A percentile compares a stretch with the other conserved stretches of the same genome.
phyloP scores from a whole-genome alignment of 2,888 invertebrate genomes.

The Drosophila histrio region DNA sequence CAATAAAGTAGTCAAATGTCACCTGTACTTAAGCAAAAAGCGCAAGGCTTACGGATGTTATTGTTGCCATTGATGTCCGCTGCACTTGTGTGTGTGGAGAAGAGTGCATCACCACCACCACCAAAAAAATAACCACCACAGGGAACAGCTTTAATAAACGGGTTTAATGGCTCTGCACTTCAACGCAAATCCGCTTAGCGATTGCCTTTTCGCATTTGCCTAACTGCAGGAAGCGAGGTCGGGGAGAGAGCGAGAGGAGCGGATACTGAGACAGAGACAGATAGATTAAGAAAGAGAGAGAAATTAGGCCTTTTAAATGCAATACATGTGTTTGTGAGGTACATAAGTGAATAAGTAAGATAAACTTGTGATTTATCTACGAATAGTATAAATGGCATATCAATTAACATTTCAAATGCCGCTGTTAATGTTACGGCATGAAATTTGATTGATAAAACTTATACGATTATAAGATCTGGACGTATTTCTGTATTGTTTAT shows the following conservation, averaged over 20 bases:
- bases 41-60: constrained; percentile 51
- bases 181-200: constrained; percentile 68
- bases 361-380: constrained; percentile 12
- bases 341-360: constrained; percentile 11
- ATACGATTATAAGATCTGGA: too few relatives aligned
- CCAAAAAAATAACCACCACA: not conserved
- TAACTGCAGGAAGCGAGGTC: not conserved
- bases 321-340: constrained; percentile 15
- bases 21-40: constrained; percentile 63
- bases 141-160: constrained; percentile 23
- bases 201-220: constrained; percentile 25
- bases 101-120: not conserved
- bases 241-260: not conserved
- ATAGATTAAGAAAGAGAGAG: not conserved
- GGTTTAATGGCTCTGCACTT: constrained; percentile 57
- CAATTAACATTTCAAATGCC: constrained; percentile 3
- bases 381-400: not conserved
- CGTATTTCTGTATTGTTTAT: too few relatives aligned
- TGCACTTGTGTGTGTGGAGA: not conserved
- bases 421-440: constrained; percentile 5
- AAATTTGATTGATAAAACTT: too few relatives aligned
- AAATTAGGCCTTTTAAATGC: constrained; percentile 3
- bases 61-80: constrained; percentile 29
- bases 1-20: constrained; percentile 82
- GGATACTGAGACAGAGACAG: not conserved